Evolutionary conservation across 2,888 invertebrate species (phyloP), one percentile per base, ranked within the genome.

Genomic region (Chesias legatella): DNA sequence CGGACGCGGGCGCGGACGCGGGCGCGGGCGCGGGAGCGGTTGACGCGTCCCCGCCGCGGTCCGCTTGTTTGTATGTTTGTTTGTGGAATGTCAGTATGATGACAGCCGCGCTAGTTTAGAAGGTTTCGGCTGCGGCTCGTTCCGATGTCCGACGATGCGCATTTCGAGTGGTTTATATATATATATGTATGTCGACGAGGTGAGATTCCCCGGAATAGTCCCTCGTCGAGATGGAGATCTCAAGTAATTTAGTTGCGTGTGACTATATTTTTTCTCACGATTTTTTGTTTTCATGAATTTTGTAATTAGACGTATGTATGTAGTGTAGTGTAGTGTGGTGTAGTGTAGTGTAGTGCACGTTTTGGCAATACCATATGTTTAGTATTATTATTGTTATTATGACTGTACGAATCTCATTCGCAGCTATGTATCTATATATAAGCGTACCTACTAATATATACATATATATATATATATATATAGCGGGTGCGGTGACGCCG

Each of bases 261-360:
- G 43, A 49, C 51, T 44, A 48, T 48, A 44, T 36, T 38, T 53
- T 50, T 42, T 45, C 25, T 34, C 34, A 27, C 8, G 40, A 24
- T 22, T 34, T 40, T 39, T 23, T 56, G 68, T 68, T 73, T 69
- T 72, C 70, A 74, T 72, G 67, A 68, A 67, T 67, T 65, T 60
- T 61, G 67, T 68, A 70, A 60, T 62, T 68, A 67, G 65, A 54
- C 50, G n/a, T n/a, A n/a, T n/a, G n/a, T n/a, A n/a, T n/a, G n/a
- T n/a, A n/a, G n/a, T n/a, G n/a, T n/a, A n/a, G n/a, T n/a, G n/a
- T n/a, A n/a, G n/a, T n/a, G n/a, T n/a, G n/a, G n/a, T n/a, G n/a
- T n/a, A n/a, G n/a, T 47, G 66, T 75, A 73, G 75, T 57, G 23
- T 82, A 80, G 79, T 84, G 85, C 85, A 84, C 85, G 85, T 63